Conservation (phyloP, 1,140 invertebrate species). For the Psilanteris sp. region DNA sequence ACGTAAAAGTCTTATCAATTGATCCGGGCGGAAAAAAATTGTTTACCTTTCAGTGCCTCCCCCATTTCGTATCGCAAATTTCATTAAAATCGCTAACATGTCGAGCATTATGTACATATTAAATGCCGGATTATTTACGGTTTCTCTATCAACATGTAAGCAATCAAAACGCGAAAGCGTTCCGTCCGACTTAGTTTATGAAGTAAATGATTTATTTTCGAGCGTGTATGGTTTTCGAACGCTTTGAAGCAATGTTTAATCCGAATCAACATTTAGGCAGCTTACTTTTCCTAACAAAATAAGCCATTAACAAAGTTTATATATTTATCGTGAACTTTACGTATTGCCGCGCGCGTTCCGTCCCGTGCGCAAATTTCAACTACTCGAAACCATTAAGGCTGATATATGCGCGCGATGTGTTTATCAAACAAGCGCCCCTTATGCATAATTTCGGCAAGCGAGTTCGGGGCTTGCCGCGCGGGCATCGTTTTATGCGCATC, state of each 20-base stretch:
- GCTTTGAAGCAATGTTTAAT: conserved; percentile 42
- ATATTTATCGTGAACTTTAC: conserved; percentile 49
- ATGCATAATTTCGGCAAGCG: conserved; percentile 19
- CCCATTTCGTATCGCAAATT: too few species aligned
- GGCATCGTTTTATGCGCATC: conserved; percentile 38
- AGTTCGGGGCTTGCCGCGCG: conserved; percentile 10
- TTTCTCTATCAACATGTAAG: too few species aligned
- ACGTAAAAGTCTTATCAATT: too few species aligned
- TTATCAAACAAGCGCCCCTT: conserved; percentile 33
- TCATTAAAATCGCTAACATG: too few species aligned
- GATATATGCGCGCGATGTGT: conserved; percentile 33
- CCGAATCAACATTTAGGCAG: conserved; percentile 46
- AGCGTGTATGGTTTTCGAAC: conserved; percentile 22
- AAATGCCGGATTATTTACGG: neutral
- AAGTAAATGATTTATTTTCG: conserved; percentile 32
- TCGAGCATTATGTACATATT: conserved; percentile 2
- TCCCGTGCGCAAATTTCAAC: conserved; percentile 44
- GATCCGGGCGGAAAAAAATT: too few species aligned
- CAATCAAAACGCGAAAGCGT: conserved; percentile 13
- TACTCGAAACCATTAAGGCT: conserved; percentile 49
- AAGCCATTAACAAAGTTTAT: conserved; percentile 59
- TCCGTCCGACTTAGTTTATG: conserved; percentile 8
- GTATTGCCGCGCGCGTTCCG: conserved; percentile 21
- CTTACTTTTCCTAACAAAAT: conserved; percentile 41
- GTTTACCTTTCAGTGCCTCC: too few species aligned